A percentile compares a stretch with the other conserved stretches of the same genome.
Conservation (phyloP, 2,797 vertebrate genomes). For the Parotocinclus haroldoi region DNA sequence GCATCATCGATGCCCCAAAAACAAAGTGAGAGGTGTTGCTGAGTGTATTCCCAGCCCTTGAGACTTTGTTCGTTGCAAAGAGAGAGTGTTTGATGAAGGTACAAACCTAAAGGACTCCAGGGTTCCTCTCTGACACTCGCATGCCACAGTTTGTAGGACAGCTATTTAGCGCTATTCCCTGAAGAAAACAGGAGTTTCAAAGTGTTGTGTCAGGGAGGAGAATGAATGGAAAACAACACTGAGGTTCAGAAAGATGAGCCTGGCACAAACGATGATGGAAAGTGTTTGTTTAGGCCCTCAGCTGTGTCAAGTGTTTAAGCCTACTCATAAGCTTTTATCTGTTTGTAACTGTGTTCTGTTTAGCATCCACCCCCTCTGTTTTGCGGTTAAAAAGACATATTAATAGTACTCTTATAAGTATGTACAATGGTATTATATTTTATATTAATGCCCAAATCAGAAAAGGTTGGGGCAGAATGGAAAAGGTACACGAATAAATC, state of each 20-base stretch:
- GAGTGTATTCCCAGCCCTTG: conserved; percentile 28
- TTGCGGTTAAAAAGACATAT: neutral
- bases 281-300: conserved; percentile 44
- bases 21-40: conserved; percentile 20
- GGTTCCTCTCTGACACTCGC: conserved; percentile 31
- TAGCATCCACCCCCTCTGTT: neutral
- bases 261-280: conserved; percentile 29
- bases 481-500: too few species aligned
- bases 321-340: conserved; percentile 41
- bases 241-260: conserved; percentile 25
- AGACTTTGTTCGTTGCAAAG: conserved; percentile 28
- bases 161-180: conserved; percentile 41
- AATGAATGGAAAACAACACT: conserved; percentile 6
- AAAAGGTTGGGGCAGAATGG: too few species aligned
- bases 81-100: conserved; percentile 37
- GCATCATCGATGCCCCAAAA: conserved; percentile 31
- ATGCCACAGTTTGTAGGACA: conserved; percentile 43
- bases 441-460: too few species aligned
- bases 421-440: too few species aligned
- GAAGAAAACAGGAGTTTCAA: conserved; percentile 26
- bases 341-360: conserved; percentile 10
- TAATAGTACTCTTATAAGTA: too few species aligned
- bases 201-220: conserved; percentile 23
- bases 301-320: conserved; percentile 43
- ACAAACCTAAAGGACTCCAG: conserved; percentile 28